A percentile compares a stretch with the other conserved stretches of the same genome.
Evolutionary conservation across 2,113 vertebrate species (phyloP).

Genomic region (Brachypodius melanocephalos): DNA sequence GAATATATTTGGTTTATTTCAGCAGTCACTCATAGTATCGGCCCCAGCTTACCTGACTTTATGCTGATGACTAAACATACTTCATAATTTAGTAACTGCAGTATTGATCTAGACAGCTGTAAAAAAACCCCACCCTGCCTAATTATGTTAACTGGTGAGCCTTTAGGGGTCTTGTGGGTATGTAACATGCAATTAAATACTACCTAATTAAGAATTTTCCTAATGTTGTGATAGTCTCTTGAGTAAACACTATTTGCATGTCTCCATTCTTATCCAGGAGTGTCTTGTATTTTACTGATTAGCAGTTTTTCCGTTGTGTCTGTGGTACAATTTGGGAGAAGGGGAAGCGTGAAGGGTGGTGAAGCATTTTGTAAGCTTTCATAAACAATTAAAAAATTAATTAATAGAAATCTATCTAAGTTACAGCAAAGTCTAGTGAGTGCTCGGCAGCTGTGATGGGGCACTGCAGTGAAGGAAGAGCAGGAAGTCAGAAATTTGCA

Average conservation of each 20-base stretch:
- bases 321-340: neutral
- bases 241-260: constrained; percentile 23
- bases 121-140: neutral
- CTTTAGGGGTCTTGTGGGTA: neutral
- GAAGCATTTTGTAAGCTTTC: constrained; percentile 20
- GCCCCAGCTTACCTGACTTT: neutral
- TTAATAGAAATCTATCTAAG: constrained; percentile 4
- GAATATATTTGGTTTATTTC: neutral
- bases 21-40: neutral
- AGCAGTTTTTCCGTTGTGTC: constrained; percentile 16
- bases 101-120: constrained; percentile 39
- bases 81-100: constrained; percentile 32
- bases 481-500: neutral
- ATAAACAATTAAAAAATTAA: neutral
- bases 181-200: constrained; percentile 49
- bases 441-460: neutral
- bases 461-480: neutral
- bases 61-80: neutral
- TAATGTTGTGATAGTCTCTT: constrained; percentile 12
- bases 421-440: neutral
- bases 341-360: neutral
- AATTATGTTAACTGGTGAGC: constrained; percentile 37
- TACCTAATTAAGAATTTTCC: constrained; percentile 50
- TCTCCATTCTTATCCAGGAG: constrained; percentile 16
- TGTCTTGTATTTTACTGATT: constrained; percentile 19